Base-by-base conservation (phyloP, 2,113 vertebrate species). In the Triplophysa tibetana region DNA sequence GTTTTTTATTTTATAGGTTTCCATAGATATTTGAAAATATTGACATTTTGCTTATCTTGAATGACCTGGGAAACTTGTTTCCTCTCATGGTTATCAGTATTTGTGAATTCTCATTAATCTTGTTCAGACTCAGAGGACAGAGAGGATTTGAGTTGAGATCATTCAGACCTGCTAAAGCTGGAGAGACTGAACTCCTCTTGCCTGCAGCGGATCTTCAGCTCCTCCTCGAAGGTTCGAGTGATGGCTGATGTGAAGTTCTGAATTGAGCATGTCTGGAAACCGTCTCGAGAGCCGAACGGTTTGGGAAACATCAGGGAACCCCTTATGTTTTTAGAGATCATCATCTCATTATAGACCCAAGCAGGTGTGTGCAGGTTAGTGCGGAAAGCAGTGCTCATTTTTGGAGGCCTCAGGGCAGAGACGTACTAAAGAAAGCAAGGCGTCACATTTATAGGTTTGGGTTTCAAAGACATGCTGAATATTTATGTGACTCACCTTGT, bases 401-500 rank as follows among this genome's bases (percentile, higher is more conserved):
- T 94, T 21, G 93, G 95, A 77, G 88, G 91, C 62, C 93, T 91
- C 84, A 98, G 78, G 0, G 94, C 93, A 56, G 96, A 98, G 68
- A 94, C 79, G 41, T 92, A 93, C 92, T 92, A 82, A 2, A 84
- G 8, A 68, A 48, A 41, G 14, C 16, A 56, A 56, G 52, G 4
- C 16, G 62, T 11, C 41, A 79, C 45, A 54, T 19, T 11, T 2
- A 75, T 19, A 1, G 13, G 23, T 13, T 23, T 8, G n/a, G 11
- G 9, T 21, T 63, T 68, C 23, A 21, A 52, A 3, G 26, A 26
- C 62, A 33, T 33, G 16, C 16, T 9, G 17, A 41, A 8, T 17
- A 10, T 73, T 12, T 17, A 41, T 77, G 72, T 5, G 16, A 72
- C 90, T 90, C 92, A 98, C 96, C 84, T 89, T 94, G 84, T 94